phyloP scores from a whole-genome alignment of 2,888 invertebrate genomes.

The Metellina segmentata region DNA sequence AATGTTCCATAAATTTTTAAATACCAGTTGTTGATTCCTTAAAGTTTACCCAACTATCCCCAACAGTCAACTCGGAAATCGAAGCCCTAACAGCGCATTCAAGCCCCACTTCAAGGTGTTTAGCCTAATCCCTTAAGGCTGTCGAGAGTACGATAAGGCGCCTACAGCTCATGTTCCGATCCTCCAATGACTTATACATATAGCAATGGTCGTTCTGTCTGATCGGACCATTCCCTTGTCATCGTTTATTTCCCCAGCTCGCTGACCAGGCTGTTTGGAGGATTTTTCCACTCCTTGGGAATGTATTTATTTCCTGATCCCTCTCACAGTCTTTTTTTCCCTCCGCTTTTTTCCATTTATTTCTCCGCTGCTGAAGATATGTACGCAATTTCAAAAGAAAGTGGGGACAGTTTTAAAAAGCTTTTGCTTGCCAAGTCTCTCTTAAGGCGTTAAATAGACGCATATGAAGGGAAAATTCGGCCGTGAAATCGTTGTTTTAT shows the following conservation, averaged over 20 bases:
- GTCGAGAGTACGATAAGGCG: constrained; percentile 26
- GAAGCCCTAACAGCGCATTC: too few relatives aligned
- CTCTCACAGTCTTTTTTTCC: background rate
- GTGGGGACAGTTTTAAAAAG: background rate
- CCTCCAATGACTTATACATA: constrained; percentile 5
- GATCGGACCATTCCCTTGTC: constrained; percentile 7
- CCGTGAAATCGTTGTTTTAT: constrained; percentile 1
- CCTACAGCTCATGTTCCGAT: constrained; percentile 5
- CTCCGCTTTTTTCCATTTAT: background rate
- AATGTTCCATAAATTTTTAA: too few relatives aligned
- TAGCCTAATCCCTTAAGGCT: constrained; percentile 37
- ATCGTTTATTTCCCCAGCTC: constrained; percentile 19
- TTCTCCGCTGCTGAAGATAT: background rate
- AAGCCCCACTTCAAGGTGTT: background rate
- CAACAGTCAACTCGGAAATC: too few relatives aligned
- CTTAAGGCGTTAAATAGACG: background rate
- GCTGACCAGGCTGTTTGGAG: background rate
- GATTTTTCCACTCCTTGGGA: background rate
- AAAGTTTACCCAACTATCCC: too few relatives aligned
- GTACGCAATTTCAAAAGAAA: background rate
- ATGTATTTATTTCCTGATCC: background rate
- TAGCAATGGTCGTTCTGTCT: constrained; percentile 9
- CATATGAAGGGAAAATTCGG: background rate
- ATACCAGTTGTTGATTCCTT: too few relatives aligned
- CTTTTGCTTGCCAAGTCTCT: background rate